These are phyloP conservation scores for Clepsis dumicolana DNA, from an alignment of 2,888 invertebrate genomes.

Conservation along the genomic window DNA sequence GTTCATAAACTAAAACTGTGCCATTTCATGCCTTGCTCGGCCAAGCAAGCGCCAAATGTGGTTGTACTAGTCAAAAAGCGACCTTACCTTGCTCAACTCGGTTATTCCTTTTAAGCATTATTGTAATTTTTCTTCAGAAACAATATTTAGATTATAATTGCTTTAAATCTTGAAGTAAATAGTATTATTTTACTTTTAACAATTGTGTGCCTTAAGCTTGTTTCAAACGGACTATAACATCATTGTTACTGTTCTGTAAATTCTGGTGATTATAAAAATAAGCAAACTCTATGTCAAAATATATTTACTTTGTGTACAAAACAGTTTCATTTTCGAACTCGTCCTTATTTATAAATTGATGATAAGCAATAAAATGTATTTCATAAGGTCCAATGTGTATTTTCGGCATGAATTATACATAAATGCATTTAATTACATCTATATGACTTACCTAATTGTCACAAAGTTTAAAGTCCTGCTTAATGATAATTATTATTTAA, in stretches of 20 bases:
- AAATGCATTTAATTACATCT: constrained; percentile 44
- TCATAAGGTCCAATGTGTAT: constrained; percentile 53
- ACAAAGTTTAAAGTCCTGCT: constrained; percentile 53
- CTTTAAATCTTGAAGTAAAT: constrained; percentile 29
- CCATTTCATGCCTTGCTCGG: constrained; percentile 45
- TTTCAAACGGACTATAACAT: constrained; percentile 40
- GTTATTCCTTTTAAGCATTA: constrained; percentile 44
- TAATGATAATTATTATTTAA: constrained; percentile 45
- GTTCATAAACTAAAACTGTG: constrained; percentile 49
- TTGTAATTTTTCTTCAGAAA: constrained; percentile 36
- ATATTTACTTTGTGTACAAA: constrained; percentile 57
- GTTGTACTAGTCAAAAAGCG: constrained; percentile 43
- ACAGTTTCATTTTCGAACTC: constrained; percentile 43
- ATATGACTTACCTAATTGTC: constrained; percentile 35
- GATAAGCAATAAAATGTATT: neutral
- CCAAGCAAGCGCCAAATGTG: constrained; percentile 51
- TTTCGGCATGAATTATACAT: constrained; percentile 52
- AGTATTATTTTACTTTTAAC: constrained; percentile 21
- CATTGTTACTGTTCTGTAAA: constrained; percentile 56
- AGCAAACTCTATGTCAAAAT: constrained; percentile 58
- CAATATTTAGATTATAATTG: constrained; percentile 30
- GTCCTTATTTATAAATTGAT: neutral
- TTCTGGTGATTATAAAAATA: constrained; percentile 64
- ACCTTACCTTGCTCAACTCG: constrained; percentile 44
- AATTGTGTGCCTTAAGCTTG: constrained; percentile 26